Evolutionary conservation across 2,888 invertebrate species (phyloP), one percentile per base, ranked within the genome.

Genomic region (Drosophila austrosaltans): DNA sequence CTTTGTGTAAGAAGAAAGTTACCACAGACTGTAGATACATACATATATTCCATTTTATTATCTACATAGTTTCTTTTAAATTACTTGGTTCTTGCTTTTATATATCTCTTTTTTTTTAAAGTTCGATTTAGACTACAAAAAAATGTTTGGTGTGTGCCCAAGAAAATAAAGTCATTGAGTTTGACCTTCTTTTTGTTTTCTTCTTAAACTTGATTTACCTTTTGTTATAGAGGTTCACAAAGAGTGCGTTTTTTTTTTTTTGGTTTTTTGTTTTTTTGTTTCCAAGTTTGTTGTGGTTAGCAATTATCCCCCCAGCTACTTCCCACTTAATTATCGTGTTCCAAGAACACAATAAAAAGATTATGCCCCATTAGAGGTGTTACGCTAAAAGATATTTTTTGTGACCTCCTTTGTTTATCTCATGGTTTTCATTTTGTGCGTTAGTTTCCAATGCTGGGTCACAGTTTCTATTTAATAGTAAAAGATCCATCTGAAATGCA

Each of bases 301-400:
- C 66, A 75, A 67, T 78, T 78, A 48, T 48, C 25, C 25, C 25
- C 39, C 42, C 63, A 76, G 70, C 69, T 75, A 85, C 83, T 87
- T 89, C 84, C 81, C 89, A 87, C 87, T 84, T 89, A 78, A 83
- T 83, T 89, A 87, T 70, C 72, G 67, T 72, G 63, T 39, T 69
- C 60, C 59, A 16, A 65, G 70, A 76, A 77, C 69, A 86, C 89
- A 82, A 86, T 87, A 78, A 66, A 32, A 69, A 75, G 88, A 82
- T 86, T 82, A 82, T 86, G 81, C 65, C 71, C 78, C 83, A 88
- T 82, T 82, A 79, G 77, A 80, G 77, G 75, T 66, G 74, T 74
- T 64, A 57, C 75, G 75, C 72, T 78, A 72, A 71, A 65, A 44
- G 63, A 54, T 30, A 63, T 58, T 30, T 63, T 56, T 53, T 69